Base-by-base conservation (phyloP, 2,113 vertebrate species). In the Agapornis roseicollis region DNA sequence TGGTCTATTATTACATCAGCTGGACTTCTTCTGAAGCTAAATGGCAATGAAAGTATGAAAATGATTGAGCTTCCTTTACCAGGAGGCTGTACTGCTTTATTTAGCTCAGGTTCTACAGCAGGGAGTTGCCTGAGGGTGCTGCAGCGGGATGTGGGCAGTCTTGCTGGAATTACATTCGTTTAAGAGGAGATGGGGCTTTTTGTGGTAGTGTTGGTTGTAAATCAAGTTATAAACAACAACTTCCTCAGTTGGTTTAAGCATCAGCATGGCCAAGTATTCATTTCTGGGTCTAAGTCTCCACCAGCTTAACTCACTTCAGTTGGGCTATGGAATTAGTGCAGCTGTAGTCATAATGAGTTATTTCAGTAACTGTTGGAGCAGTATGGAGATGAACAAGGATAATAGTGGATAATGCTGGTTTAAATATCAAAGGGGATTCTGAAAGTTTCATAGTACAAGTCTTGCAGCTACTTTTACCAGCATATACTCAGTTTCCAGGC, bases 181-280 rank as follows among this genome's bases (percentile, higher is more conserved):
- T 28, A 19, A 22, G 79, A 33, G 29, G 47, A 73, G 66, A 66
- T 0, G 5, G 2, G 60, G 15, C 28, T 17, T 33, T 49, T 23
- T 27, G 19, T 27, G 42, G 37, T 47, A 31, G 25, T 17, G 61
- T 4, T 6, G 7, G 5, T 42, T 53, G 53, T 18, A 56, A 69
- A 19, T 61, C 24, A 6, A 28, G 11, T 25, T 37, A 24, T 4
- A 25, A 56, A 8, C 11, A 29, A 39, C 23, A 52, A 18, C 35
- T 33, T 42, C 33, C n/a, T 28, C 4, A 2, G 12, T 6, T n/a
- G 25, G 27, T 63, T 64, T 29, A 50, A 58, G 41, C 16, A 18
- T 23, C 63, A 35, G 0, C 2, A 0, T 11, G 22, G 55, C 19
- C 8, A 2, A 68, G 16, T 35, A 9, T 20, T 61, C 12, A 3